Base-by-base conservation (phyloP, 1,140 invertebrate genomes). In the Papilio helenus region DNA sequence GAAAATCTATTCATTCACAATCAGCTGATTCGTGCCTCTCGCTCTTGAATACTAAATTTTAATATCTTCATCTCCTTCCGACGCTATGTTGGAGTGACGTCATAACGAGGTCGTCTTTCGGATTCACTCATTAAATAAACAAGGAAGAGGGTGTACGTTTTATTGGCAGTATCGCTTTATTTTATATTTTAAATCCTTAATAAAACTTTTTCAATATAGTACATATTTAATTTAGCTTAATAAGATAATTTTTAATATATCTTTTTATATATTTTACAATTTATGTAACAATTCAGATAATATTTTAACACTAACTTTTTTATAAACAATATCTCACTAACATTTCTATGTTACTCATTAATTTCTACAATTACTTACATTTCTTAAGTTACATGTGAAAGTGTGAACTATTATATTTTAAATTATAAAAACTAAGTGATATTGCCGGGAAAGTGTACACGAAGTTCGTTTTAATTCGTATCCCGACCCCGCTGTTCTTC, bases 91-190 rank as follows among this genome's bases (percentile, higher is more conserved):
- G 87, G 90, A 89, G 88, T 94, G 93, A 94, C 93, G 93, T 94
- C 92, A 93, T 91, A 93, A 93, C 92, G 90, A 94, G 90, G 88
- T 90, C 91, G 91, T 92, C 91, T 92, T 88, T 92, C 89, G 89
- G 88, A 92, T 93, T 92, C 90, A 91, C 93, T 93, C 92, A 94
- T 94, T 94, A 94, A 94, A 94, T 93, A 94, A 94, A 94, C 92
- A 94, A 92, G 89, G 89, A 92, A 86, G 85, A 79, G 84, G 85
- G 82, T 84, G 86, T 86, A 72, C 83, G 83, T 87, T 68, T 51
- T 44, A 34, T n/a, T n/a, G 76, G 89, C 76, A 80, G 79, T 82
- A 76, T 61, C 58, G 42, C 26, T 79, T 74, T 23, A 68, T 12
- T 10, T 39, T 12, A 12, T 55, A 61, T 78, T 76, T 9, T 16